A percentile compares a stretch with the other conserved stretches of the same genome.
Evolutionary conservation across 2,888 invertebrate species (phyloP).

Genomic region (Tipula confusa): DNA sequence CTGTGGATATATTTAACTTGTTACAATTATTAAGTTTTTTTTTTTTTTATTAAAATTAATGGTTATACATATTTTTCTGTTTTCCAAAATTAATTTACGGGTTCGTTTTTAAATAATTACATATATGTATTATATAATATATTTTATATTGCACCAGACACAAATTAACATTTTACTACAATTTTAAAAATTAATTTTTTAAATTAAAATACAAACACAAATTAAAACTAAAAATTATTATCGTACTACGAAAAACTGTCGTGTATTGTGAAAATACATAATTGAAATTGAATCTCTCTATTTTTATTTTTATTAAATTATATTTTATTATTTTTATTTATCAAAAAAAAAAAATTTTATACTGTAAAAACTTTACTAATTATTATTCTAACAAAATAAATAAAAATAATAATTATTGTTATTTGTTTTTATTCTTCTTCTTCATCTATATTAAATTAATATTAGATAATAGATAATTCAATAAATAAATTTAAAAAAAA

Average conservation of each 20-base stretch:
- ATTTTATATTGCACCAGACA: neutral
- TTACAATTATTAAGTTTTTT: neutral
- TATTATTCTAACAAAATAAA: slow-evolving; percentile 7
- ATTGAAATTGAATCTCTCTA: neutral
- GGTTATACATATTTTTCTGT: neutral
- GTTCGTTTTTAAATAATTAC: too few species aligned
- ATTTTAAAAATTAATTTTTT: neutral
- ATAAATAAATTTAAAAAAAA: slow-evolving; percentile 1
- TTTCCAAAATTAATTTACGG: slow-evolving; percentile 3
- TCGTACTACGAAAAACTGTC: neutral
- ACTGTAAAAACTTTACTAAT: neutral
- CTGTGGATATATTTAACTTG: slow-evolving; percentile 4
- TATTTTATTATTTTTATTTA: neutral
- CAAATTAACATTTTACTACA: neutral
- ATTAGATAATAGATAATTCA: neutral
- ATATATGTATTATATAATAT: too few species aligned
- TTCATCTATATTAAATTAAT: neutral
- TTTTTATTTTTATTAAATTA: neutral
- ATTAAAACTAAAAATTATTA: neutral
- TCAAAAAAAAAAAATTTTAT: neutral
- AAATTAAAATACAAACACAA: neutral
- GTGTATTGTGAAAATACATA: too few species aligned
- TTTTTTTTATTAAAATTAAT: too few species aligned
- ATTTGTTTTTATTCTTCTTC: neutral
- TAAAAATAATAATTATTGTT: neutral